These are phyloP conservation scores for Micropoecilia bifurca DNA, from an alignment of 2,797 vertebrate species.

Conservation along the genomic window DNA sequence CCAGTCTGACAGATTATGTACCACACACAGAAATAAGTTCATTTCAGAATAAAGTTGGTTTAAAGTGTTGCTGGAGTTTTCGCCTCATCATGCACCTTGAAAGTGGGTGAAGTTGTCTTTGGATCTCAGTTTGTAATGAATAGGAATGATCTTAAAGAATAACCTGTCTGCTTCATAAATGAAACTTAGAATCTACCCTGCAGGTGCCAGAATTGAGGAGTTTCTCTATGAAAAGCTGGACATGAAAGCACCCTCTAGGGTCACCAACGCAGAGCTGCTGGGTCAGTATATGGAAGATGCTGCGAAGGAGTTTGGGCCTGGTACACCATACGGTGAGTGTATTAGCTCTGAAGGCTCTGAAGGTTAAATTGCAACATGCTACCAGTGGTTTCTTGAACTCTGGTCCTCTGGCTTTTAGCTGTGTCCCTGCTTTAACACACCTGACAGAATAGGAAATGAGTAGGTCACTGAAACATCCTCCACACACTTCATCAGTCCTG, in stretches of 20 bases:
- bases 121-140: not conserved
- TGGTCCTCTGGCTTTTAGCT: not conserved
- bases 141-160: not conserved
- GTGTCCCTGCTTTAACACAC: not conserved
- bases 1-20: not conserved
- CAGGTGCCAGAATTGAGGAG: slow-evolving; percentile 93
- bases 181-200: slow-evolving; percentile 4
- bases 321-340: slow-evolving; percentile 89
- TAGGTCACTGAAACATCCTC: not conserved
- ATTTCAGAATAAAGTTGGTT: not conserved
- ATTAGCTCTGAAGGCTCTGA: not conserved
- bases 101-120: not conserved
- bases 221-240: slow-evolving; percentile 96
- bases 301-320: slow-evolving; percentile 88
- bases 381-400: not conserved
- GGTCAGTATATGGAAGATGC: slow-evolving; percentile 95
- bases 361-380: not conserved
- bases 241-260: slow-evolving; percentile 89
- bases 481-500: not conserved
- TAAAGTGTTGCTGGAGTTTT: not conserved
- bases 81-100: not conserved
- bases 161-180: not conserved
- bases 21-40: not conserved
- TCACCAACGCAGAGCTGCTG: slow-evolving; percentile 90
- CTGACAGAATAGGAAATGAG: not conserved